phyloP scores from a whole-genome alignment of 1,140 invertebrate species.

The Neuroterus valhalla region DNA sequence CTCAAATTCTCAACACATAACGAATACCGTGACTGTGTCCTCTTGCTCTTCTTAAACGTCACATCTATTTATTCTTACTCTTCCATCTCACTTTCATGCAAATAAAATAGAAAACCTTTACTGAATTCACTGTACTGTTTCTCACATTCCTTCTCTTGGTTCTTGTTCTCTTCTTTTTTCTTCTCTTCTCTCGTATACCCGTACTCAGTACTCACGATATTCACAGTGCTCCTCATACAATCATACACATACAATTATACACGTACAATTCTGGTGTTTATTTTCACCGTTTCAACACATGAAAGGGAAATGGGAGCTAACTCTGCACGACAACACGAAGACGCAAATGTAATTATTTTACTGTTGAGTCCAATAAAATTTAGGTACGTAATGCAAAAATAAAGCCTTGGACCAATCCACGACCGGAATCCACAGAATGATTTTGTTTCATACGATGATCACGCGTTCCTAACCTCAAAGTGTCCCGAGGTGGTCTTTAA shows the following conservation, averaged over 20 bases:
- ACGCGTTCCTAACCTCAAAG: too few species aligned
- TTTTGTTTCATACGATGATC: too few species aligned
- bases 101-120: not conserved
- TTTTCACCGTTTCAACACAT: not conserved
- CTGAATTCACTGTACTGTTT: not conserved
- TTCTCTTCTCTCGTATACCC: not conserved
- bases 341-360: not conserved
- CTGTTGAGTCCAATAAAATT: not conserved
- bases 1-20: not conserved
- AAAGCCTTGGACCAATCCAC: not conserved
- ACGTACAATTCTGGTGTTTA: not conserved
- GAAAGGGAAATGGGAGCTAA: not conserved
- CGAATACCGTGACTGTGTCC: not conserved
- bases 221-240: too few species aligned
- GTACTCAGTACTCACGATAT: too few species aligned
- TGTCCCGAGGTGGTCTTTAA: too few species aligned
- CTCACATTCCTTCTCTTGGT: too few species aligned
- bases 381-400: not conserved
- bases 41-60: not conserved
- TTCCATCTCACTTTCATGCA: not conserved
- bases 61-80: not conserved
- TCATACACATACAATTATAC: too few species aligned
- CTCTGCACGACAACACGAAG: not conserved
- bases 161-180: not conserved
- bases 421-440: too few species aligned